phyloP scores from a whole-genome alignment of 2,113 vertebrate species.

The Okapia johnstoni region DNA sequence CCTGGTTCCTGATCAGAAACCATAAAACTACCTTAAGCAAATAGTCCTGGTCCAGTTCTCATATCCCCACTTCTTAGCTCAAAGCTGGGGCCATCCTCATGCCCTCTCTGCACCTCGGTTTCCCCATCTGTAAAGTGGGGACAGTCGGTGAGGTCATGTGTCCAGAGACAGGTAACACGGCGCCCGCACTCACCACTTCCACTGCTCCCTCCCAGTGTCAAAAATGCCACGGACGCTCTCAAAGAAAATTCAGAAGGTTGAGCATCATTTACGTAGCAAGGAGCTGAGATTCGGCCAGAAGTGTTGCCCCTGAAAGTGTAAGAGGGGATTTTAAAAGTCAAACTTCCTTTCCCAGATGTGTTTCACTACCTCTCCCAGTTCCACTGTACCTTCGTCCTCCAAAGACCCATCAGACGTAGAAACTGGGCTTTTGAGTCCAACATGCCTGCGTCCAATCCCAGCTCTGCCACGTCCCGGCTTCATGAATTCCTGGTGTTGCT shows the following conservation, averaged over 20 bases:
- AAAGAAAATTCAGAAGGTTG: accelerated
- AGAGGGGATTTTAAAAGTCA: accelerated
- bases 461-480: accelerated
- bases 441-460: accelerated
- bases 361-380: no score
- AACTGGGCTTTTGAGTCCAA: not conserved
- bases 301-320: accelerated
- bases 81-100: accelerated
- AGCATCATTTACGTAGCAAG: accelerated
- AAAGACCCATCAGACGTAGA: accelerated
- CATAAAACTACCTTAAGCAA: accelerated
- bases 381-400: accelerated
- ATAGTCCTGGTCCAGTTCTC: no score
- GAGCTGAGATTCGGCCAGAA: not conserved
- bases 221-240: accelerated
- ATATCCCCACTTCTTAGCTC: accelerated
- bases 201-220: accelerated
- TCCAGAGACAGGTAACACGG: accelerated
- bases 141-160: accelerated
- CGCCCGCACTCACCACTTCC: accelerated
- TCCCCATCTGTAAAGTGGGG: not conserved
- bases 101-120: accelerated
- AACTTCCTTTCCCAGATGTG: not conserved
- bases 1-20: accelerated
- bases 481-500: not conserved